These are phyloP conservation scores for Drosophila setifemur DNA, from an alignment of 1,140 invertebrate species.

Conservation along the genomic window DNA sequence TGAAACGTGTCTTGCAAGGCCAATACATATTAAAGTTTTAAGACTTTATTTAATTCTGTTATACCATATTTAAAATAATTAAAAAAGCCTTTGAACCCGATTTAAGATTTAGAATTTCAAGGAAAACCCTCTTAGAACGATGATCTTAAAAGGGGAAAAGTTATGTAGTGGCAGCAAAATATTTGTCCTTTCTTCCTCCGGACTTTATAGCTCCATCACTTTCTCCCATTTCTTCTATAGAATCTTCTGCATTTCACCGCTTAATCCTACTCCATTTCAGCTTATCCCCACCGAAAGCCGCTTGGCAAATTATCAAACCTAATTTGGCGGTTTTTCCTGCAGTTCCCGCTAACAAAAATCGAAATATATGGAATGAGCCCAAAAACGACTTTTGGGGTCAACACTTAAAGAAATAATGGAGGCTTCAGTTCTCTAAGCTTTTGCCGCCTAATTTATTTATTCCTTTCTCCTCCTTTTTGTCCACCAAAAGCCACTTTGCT, in stretches of 20 bases:
- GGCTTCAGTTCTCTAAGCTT: neutral
- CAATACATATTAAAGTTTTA: no score
- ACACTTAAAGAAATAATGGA: constrained; percentile 22
- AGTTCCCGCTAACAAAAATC: no score
- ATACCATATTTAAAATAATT: no score
- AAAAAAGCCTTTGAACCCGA: no score
- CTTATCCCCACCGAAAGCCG: constrained; percentile 6
- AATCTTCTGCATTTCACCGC: no score
- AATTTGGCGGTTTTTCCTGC: constrained; percentile 31
- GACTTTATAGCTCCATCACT: neutral
- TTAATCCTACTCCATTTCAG: constrained; percentile 17
- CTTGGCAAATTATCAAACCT: constrained; percentile 42
- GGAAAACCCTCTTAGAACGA: no score
- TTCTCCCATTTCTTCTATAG: neutral
- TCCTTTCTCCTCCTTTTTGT: constrained; percentile 1
- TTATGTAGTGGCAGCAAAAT: no score
- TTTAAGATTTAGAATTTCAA: no score
- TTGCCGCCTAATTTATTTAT: constrained; percentile 18
- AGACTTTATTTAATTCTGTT: no score
- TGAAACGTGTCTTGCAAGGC: no score
- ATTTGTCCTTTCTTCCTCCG: no score
- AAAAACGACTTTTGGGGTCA: neutral
- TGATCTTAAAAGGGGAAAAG: no score
- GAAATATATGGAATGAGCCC: neutral
- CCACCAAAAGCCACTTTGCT: constrained; percentile 13